phyloP scores from a whole-genome alignment of 2,888 invertebrate genomes.

The Himalopsyche tibetana region DNA sequence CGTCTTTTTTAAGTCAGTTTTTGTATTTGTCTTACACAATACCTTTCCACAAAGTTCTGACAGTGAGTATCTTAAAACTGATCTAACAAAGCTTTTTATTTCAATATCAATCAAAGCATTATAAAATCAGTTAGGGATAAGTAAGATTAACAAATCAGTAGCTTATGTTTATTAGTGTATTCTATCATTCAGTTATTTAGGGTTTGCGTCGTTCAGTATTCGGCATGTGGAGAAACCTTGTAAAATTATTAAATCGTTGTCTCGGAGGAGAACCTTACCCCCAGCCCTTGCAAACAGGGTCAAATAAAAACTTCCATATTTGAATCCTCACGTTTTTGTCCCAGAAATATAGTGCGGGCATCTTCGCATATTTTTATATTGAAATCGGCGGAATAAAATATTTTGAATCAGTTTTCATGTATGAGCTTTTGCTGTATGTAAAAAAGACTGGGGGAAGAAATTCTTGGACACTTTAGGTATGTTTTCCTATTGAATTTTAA shows the following conservation, averaged over 20 bases:
- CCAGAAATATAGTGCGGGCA: background rate
- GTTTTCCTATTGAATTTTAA: too few relatives aligned
- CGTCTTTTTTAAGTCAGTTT: too few relatives aligned
- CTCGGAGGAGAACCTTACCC: background rate
- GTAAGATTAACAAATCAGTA: too few relatives aligned
- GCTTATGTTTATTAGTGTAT: background rate
- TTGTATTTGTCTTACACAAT: too few relatives aligned
- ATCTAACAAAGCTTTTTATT: too few relatives aligned
- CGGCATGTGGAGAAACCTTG: background rate
- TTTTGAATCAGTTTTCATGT: background rate
- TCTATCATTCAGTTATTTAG: background rate
- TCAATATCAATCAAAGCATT: too few relatives aligned
- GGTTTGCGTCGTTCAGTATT: conserved; percentile 4
- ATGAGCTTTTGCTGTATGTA: too few relatives aligned
- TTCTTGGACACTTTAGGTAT: too few relatives aligned
- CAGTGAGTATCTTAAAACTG: too few relatives aligned
- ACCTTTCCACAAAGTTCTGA: too few relatives aligned
- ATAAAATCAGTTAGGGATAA: too few relatives aligned
- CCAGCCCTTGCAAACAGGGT: conserved; percentile 3
- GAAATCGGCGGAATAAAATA: conserved; percentile 22
- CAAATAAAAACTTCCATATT: conserved; percentile 16
- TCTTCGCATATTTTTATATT: conserved; percentile 2
- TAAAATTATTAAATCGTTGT: conserved; percentile 30
- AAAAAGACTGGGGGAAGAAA: too few relatives aligned
- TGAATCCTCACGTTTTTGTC: conserved; percentile 28